Base-by-base conservation (phyloP, 2,113 vertebrate species). In the Chaenocephalus aceratus region DNA sequence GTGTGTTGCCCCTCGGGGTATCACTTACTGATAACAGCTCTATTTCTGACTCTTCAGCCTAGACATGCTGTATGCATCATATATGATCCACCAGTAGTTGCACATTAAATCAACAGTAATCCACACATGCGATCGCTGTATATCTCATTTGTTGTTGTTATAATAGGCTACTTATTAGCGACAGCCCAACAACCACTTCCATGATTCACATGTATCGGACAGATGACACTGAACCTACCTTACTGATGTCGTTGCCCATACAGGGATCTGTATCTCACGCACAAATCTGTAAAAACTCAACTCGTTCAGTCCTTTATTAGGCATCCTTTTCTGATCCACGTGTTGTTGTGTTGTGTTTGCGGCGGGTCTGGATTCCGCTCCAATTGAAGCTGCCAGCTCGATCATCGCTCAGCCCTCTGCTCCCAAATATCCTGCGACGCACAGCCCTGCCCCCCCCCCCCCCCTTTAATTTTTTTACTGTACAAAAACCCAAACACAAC, bases 351-450 rank as follows among this genome's bases (percentile, higher is more conserved):
- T 44, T 10, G 3, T 10, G 72, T 11, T 4, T 14, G 1, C 0
- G 1, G 13, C 18, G 34, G 13, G 13, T 57, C 3, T 51, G 30
- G 14, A 76, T 90, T 87, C 84, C 78, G 76, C 90, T 89, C 87
- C 84, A 93, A 84, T 88, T 88, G 2, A 21, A 46, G 13, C 77
- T 65, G 92, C 91, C 88, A 77, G 56, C 88, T 86, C 23, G 44
- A 59, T 1, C 63, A 89, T 78, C 72, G 16, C 77, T 86, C 76
- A 72, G 1, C 56, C 21, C 23, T 44, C 30, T 4, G 59, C 4
- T 10, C 23, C 52, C 11, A 5, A 45, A 41, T 13, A 46, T 18
- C 15, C 56, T 45, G 18, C 9, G 3, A 61, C 34, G 53, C 75
- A 66, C 63, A 76, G 36, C 63, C 12, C 52, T 23, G 16, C 26